Percentiles rank a stretch among this genome's conserved stretches.
phyloP scores from a whole-genome alignment of 2,888 invertebrate genomes.

The Eretmocerus hayati region DNA sequence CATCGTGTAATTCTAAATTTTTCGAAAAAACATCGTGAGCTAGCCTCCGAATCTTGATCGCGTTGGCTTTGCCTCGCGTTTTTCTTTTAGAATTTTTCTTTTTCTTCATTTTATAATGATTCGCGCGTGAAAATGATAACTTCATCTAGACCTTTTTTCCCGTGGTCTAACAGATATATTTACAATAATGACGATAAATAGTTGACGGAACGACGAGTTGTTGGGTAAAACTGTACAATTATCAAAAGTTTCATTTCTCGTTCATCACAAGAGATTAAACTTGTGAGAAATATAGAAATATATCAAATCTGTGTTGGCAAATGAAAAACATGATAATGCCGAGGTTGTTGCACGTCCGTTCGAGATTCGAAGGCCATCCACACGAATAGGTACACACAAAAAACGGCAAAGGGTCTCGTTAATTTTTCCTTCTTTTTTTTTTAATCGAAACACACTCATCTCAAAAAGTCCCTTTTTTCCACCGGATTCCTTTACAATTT shows the following conservation, averaged over 20 bases:
- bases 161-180: conserved; percentile 10
- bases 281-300: not conserved
- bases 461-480: conserved; percentile 19
- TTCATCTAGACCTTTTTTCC: conserved; percentile 1
- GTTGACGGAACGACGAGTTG: too few species aligned
- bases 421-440: too few species aligned
- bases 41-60: conserved; percentile 21
- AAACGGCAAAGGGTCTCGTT: too few species aligned
- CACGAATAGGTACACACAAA: too few species aligned
- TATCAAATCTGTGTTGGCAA: too few species aligned
- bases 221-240: too few species aligned
- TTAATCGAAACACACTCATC: conserved; percentile 2
- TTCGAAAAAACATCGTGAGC: conserved; percentile 4
- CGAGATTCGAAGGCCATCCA: conserved; percentile 19
- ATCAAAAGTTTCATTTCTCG: too few species aligned
- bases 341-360: conserved; percentile 16
- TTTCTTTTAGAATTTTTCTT: not conserved
- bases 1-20: conserved; percentile 3
- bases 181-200: conserved; percentile 19
- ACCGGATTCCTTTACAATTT: conserved; percentile 9
- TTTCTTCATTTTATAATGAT: too few species aligned
- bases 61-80: conserved; percentile 10
- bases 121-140: conserved; percentile 1
- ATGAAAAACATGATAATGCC: not conserved
- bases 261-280: too few species aligned